Percentiles rank a stretch among this genome's conserved stretches.
Evolutionary conservation across 2,888 invertebrate genomes (phyloP).

Genomic region (Campopleginae sp.): DNA sequence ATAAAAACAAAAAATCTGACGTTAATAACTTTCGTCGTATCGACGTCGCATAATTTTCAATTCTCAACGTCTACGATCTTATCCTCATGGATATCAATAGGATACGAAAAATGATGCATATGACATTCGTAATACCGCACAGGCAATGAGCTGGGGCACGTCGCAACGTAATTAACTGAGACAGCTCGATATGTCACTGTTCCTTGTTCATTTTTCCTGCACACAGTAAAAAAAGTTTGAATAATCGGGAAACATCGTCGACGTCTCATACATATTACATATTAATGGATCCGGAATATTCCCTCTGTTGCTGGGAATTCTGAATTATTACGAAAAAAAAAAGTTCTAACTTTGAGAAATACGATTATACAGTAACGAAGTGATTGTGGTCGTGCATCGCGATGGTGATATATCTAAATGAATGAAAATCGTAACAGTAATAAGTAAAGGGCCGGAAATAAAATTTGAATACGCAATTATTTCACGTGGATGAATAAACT

Average conservation of each 20-base stretch:
- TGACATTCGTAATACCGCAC: not conserved
- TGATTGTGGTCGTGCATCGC: not conserved
- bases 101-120: conserved; percentile 28
- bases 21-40: not conserved
- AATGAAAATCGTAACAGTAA: not conserved
- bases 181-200: conserved; percentile 7
- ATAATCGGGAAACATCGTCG: not conserved
- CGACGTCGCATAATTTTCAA: conserved; percentile 1
- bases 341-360: not conserved
- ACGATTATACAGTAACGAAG: not conserved
- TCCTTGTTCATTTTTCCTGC: not conserved
- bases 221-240: conserved; percentile 3
- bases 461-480: conserved; percentile 42
- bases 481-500: conserved; percentile 39
- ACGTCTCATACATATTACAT: not conserved
- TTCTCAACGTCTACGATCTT: conserved; percentile 11
- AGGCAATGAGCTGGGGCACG: not conserved
- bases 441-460: conserved; percentile 18
- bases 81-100: conserved; percentile 20
- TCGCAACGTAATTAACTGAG: not conserved
- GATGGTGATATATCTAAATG: not conserved
- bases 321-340: not conserved
- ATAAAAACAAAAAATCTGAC: no score
- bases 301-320: not conserved
- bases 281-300: not conserved